Conservation (phyloP, 2,888 invertebrate genomes). For the Andrena minutula region DNA sequence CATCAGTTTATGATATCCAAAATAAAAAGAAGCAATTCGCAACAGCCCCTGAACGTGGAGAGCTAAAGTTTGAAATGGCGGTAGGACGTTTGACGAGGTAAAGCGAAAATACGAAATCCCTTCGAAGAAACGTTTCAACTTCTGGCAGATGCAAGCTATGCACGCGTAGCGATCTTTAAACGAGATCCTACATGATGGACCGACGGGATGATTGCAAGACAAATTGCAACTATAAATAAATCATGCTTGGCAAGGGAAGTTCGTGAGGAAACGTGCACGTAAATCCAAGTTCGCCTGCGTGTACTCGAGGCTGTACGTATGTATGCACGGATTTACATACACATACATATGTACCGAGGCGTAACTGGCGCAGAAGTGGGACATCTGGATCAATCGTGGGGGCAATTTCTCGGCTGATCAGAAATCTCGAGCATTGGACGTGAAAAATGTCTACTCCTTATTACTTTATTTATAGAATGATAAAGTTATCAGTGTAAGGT, state of each 20-base stretch:
- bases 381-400: not conserved
- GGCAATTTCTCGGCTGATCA: not conserved
- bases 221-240: conserved; percentile 23
- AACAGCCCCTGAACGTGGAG: too few species aligned
- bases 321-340: not conserved
- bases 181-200: not conserved
- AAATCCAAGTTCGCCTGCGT: not conserved
- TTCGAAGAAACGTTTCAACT: not conserved
- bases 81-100: too few species aligned
- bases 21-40: too few species aligned
- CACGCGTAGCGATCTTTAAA: conserved; percentile 1
- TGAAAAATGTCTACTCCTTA: not conserved
- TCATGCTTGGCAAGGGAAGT: not conserved
- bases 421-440: not conserved
- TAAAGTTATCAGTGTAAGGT: too few species aligned
- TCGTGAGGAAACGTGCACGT: conserved; percentile 1
- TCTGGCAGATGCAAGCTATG: not conserved
- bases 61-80: too few species aligned
- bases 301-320: not conserved
- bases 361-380: not conserved
- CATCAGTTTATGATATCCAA: too few species aligned
- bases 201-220: conserved; percentile 16
- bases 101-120: not conserved
- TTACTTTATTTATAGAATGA: too few species aligned
- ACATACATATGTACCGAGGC: not conserved